These are phyloP conservation scores for Epinephelus fuscoguttatus DNA, from an alignment of 2,113 vertebrate genomes.

Conservation along the genomic window DNA sequence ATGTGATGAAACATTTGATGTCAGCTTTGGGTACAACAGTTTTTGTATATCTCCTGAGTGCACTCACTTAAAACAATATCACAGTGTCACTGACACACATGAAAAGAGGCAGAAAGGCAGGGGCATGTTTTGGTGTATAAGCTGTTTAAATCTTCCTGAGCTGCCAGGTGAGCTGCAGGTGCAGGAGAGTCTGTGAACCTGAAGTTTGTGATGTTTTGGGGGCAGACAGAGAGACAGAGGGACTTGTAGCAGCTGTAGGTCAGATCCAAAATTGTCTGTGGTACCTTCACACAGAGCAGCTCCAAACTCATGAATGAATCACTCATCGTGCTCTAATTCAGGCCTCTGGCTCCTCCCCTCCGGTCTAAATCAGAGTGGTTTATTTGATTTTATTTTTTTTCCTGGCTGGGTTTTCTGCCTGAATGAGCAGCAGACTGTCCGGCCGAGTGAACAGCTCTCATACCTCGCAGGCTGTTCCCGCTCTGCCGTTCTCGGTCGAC, in stretches of 20 bases:
- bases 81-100: too few relatives aligned
- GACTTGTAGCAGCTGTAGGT: slow-evolving; percentile 24
- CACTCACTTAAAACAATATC: too few relatives aligned
- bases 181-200: not conserved
- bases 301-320: slow-evolving; percentile 51
- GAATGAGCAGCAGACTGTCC: slow-evolving; percentile 41
- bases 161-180: slow-evolving; percentile 19
- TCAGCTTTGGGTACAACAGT: too few relatives aligned
- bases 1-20: too few relatives aligned
- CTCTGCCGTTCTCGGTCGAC: slow-evolving; percentile 35
- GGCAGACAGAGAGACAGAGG: not conserved
- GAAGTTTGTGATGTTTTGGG: not conserved
- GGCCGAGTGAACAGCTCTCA: slow-evolving; percentile 54
- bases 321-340: slow-evolving; percentile 35
- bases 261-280: not conserved
- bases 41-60: too few relatives aligned
- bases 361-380: slow-evolving; percentile 41
- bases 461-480: slow-evolving; percentile 67
- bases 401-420: slow-evolving; percentile 54
- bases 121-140: not conserved
- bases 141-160: not conserved
- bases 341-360: slow-evolving; percentile 38
- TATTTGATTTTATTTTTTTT: slow-evolving; percentile 37
- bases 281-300: slow-evolving; percentile 18
- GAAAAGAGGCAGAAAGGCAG: too few relatives aligned